A percentile compares a stretch with the other conserved stretches of the same genome.
Conservation (phyloP, 2,797 vertebrate species). For the Phaenicophaeus curvirostris region DNA sequence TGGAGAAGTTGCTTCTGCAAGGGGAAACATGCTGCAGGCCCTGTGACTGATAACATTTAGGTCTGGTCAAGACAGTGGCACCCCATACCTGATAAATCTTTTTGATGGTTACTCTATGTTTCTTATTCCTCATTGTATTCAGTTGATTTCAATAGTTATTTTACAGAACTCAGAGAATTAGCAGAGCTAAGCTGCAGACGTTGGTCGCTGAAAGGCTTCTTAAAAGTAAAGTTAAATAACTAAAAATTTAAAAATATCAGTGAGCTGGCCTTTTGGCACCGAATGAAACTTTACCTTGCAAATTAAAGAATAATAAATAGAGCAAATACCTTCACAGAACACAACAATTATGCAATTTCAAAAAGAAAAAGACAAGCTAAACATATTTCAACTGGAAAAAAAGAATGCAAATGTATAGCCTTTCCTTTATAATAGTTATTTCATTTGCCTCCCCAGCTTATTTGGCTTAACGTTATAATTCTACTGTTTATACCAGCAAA, state of each 20-base stretch:
- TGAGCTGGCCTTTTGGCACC: not conserved
- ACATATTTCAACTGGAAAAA: not conserved
- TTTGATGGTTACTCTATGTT: not conserved
- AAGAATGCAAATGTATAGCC: not conserved
- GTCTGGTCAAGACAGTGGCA: not conserved
- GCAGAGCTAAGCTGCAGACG: not conserved
- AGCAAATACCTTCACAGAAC: not conserved
- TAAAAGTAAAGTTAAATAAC: not conserved
- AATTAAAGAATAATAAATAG: not conserved
- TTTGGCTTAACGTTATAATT: not conserved
- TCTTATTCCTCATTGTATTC: not conserved
- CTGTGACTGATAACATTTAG: rapidly evolving
- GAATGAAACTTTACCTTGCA: not conserved
- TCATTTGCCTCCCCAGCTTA: not conserved
- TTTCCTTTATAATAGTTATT: not conserved
- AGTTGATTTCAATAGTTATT: not conserved
- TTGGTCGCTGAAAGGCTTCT: not conserved
- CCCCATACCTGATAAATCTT: not conserved
- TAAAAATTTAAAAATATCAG: not conserved
- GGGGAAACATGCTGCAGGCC: not conserved
- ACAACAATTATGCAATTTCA: not conserved
- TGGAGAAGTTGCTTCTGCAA: not conserved
- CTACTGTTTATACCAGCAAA: not conserved
- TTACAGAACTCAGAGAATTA: not conserved
- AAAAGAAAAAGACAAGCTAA: not conserved